A percentile compares a stretch with the other conserved stretches of the same genome.
phyloP scores from a whole-genome alignment of 2,888 invertebrate genomes.

The Nomada goodeniana region DNA sequence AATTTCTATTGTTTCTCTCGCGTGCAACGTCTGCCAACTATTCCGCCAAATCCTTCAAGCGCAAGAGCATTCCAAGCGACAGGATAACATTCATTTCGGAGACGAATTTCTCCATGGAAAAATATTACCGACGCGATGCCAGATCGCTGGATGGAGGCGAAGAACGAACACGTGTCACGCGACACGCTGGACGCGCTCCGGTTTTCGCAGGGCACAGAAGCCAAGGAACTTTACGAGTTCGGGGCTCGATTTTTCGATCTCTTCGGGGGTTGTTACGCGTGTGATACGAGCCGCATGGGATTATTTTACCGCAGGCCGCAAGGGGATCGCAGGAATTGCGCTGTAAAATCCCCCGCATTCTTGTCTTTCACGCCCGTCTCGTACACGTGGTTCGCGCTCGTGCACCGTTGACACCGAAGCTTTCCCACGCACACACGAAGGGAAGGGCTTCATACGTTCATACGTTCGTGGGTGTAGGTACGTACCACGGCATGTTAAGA shows the following conservation, averaged over 20 bases:
- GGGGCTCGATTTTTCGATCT: constrained; percentile 67
- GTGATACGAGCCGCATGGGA: constrained; percentile 65
- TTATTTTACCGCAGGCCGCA: constrained; percentile 68
- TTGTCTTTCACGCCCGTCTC: constrained; percentile 40
- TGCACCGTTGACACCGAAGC: constrained; percentile 33
- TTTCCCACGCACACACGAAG: constrained; percentile 11
- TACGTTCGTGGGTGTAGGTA: not conserved
- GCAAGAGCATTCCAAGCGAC: too few relatives aligned
- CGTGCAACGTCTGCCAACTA: not conserved
- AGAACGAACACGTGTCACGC: constrained; percentile 12
- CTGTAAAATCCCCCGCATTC: constrained; percentile 54
- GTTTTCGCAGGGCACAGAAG: constrained; percentile 42
- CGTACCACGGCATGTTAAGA: not conserved
- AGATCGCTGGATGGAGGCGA: not conserved
- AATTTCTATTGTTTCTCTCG: not conserved
- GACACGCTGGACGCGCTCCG: constrained; percentile 18
- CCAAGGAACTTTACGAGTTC: constrained; percentile 66
- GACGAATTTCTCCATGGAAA: not conserved
- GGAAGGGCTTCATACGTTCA: not conserved
- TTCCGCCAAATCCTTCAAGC: not conserved
- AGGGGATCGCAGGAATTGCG: constrained; percentile 36
- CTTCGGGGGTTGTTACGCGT: constrained; percentile 56
- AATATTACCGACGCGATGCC: not conserved
- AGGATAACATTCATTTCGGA: too few relatives aligned
- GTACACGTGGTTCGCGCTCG: constrained; percentile 20